These are phyloP conservation scores for Rhorus exstirpatorius DNA, from an alignment of 2,888 invertebrate species.

Conservation along the genomic window DNA sequence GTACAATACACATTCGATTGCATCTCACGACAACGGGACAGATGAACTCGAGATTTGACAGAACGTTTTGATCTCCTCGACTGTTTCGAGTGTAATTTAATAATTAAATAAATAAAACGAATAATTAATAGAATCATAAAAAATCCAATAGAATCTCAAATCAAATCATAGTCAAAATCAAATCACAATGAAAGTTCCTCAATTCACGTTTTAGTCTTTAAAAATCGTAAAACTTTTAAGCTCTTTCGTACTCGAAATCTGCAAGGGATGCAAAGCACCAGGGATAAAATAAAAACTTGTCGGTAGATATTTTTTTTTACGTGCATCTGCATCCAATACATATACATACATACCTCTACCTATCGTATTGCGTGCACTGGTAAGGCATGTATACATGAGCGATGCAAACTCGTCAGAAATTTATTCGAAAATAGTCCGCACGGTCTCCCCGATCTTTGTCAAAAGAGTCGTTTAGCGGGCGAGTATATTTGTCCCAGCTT, in stretches of 20 bases:
- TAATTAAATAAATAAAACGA: too few species aligned
- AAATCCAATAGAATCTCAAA: too few species aligned
- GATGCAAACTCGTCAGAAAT: slow-evolving; percentile 28
- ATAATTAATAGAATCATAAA: too few species aligned
- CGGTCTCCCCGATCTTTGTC: slow-evolving; percentile 46
- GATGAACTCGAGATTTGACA: slow-evolving; percentile 25
- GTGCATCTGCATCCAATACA: neutral
- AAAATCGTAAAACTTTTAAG: too few species aligned
- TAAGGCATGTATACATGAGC: slow-evolving; percentile 4
- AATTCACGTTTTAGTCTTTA: too few species aligned
- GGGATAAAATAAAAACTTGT: too few species aligned
- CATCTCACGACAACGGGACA: slow-evolving; percentile 34
- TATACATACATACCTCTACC: neutral
- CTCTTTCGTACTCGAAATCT: too few species aligned
- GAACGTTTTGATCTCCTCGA: neutral
- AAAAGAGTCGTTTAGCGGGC: slow-evolving; percentile 52
- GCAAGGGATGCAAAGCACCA: too few species aligned
- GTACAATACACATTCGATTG: slow-evolving; percentile 45
- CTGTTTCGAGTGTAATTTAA: neutral
- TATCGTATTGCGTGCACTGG: slow-evolving; percentile 27
- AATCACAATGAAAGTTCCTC: too few species aligned
- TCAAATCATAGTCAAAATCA: too few species aligned
- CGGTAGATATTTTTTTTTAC: neutral
- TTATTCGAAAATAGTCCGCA: slow-evolving; percentile 47
- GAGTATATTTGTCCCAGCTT: slow-evolving; percentile 43